Base-by-base conservation (phyloP, 2,797 vertebrate genomes). In the Microctenopoma stevenorrisi region DNA sequence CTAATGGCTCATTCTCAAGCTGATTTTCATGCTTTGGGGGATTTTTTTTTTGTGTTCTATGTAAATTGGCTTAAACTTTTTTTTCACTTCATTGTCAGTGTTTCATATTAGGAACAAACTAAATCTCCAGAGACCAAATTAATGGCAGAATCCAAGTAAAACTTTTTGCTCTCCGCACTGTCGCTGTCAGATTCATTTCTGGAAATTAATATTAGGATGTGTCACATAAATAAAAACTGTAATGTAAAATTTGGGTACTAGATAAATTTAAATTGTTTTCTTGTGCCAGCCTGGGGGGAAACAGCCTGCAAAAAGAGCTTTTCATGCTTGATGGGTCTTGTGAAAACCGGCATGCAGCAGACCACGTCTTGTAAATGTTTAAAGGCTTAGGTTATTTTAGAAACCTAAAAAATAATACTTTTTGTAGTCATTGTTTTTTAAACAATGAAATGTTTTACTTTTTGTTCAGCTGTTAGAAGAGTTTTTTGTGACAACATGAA, bases 1-100 rank as follows among this genome's bases (percentile, higher is more conserved):
- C 75, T 86, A 84, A 84, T 81, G 84, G 76, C 64, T 87, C 68
- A 51, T 83, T 82, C 79, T 85, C 71, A 50, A 64, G 79, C 75
- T 67, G 69, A 74, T 83, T 80, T 82, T 81, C 28, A 74, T 73
- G 78, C 81, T 86, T 69, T 58, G 75, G 76, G 83, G 77, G 67
- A 82, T 83, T 74, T 79, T 68, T 78, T 59, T 84, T 58, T 78
- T 58, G 53, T 72, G 74, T 88, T 88, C 58, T 85, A 84, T 87
- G 82, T 77, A 88, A 91, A 88, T 87, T 72, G 49, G 48, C 33
- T 73, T 46, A 35, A 74, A 85, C 60, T 76, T 74, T 67, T 76
- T 62, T 57, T 15, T 12, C 42, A 15, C 58, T 74, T 72, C 7
- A 28, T 73, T 83, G 67, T 78, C 25, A 65, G 35, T 58, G 58